phyloP scores from a whole-genome alignment of 2,888 invertebrate species.

The Heliconius erato region DNA sequence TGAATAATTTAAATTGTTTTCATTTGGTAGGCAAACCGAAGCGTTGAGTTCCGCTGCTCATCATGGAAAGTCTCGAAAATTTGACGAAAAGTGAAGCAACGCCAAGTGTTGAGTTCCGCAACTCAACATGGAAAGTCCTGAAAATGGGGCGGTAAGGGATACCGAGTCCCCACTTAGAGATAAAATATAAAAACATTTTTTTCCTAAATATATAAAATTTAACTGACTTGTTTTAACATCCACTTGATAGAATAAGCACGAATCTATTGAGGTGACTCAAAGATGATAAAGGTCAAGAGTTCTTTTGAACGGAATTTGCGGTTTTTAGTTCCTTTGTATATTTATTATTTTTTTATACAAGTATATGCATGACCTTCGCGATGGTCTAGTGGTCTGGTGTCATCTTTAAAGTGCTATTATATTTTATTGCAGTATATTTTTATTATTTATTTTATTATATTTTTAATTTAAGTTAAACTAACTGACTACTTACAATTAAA shows the following conservation, averaged over 20 bases:
- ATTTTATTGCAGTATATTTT: background rate
- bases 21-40: no score
- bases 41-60: no score
- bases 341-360: slow-evolving; percentile 3
- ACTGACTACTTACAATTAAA: no score
- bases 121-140: no score
- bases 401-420: background rate
- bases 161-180: background rate
- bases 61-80: no score
- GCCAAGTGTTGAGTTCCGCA: no score
- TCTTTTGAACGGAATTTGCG: slow-evolving; percentile 48
- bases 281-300: slow-evolving; percentile 44
- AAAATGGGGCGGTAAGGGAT: no score
- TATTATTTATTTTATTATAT: background rate
- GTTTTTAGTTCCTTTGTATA: slow-evolving; percentile 42
- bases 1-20: no score
- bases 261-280: slow-evolving; percentile 43
- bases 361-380: slow-evolving; percentile 37
- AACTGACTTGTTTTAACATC: slow-evolving; percentile 14
- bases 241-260: slow-evolving; percentile 40
- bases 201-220: background rate
- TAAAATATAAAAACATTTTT: background rate
- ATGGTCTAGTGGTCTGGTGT: background rate
- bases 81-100: no score
- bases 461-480: no score